Percentiles rank a stretch among this genome's conserved stretches.
Conservation (phyloP, 2,797 vertebrate species). For the Myoxocephalus aenaeus region DNA sequence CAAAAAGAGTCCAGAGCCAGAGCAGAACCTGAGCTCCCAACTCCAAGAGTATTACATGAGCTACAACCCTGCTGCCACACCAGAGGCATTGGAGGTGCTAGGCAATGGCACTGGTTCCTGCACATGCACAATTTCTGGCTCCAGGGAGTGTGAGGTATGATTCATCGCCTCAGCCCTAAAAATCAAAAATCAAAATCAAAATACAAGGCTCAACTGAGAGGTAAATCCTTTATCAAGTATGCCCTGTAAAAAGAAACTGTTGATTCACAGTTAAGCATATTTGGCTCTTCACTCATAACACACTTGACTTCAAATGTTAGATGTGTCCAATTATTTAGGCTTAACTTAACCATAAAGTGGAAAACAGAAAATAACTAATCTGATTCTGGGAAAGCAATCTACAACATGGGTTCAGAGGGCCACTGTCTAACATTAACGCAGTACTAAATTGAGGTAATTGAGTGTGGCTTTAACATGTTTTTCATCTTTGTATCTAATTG, state of each 20-base stretch:
- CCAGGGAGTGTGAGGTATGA: slow-evolving; percentile 99
- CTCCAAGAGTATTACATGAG: slow-evolving; percentile 99
- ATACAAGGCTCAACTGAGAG: slow-evolving; percentile 82
- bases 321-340: slow-evolving; percentile 72
- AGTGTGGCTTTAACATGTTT: slow-evolving; percentile 24
- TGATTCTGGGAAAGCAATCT: slow-evolving; percentile 42
- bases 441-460: slow-evolving; percentile 18
- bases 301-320: slow-evolving; percentile 47
- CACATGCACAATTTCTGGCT: slow-evolving; percentile 99
- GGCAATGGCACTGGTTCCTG: slow-evolving; percentile 98
- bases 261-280: slow-evolving; percentile 66
- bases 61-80: slow-evolving; percentile 96
- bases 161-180: slow-evolving; percentile 79
- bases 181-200: slow-evolving; percentile 78
- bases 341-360: slow-evolving; percentile 35
- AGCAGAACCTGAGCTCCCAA: slow-evolving; percentile 97
- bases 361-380: slow-evolving; percentile 25
- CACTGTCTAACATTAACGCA: slow-evolving; percentile 24
- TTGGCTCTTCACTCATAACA: slow-evolving; percentile 63
- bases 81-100: slow-evolving; percentile 97
- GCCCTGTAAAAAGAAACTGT: slow-evolving; percentile 58
- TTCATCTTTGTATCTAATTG: slow-evolving; percentile 37
- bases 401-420: slow-evolving; percentile 40
- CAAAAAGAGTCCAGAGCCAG: slow-evolving; percentile 96
- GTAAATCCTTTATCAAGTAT: slow-evolving; percentile 81